Percentiles rank a stretch among this genome's conserved stretches.
Conservation (phyloP, 2,113 vertebrate species). For the Spea multiplicata region DNA sequence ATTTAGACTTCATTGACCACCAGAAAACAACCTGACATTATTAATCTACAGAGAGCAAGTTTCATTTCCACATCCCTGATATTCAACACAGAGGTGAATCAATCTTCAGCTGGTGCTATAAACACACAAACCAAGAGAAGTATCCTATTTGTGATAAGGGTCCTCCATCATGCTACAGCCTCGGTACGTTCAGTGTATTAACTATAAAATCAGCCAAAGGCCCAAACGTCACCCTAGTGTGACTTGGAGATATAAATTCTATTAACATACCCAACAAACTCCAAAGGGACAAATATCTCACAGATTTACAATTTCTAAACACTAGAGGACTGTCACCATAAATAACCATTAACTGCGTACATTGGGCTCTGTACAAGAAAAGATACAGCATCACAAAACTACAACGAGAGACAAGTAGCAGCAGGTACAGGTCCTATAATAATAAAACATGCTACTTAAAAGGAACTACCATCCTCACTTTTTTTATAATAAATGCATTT, state of each 20-base stretch:
- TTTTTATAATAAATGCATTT: too few species aligned
- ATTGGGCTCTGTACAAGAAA: too few species aligned
- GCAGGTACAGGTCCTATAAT: too few species aligned
- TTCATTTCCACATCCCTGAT: slow-evolving; percentile 20
- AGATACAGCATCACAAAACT: too few species aligned
- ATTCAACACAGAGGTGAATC: slow-evolving; percentile 13
- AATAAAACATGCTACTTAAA: too few species aligned
- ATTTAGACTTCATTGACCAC: slow-evolving; percentile 23
- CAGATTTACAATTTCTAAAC: not conserved
- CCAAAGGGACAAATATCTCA: slow-evolving; percentile 9
- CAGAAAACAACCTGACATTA: slow-evolving; percentile 23
- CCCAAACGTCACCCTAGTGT: not conserved
- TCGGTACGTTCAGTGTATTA: slow-evolving; percentile 16
- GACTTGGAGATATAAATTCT: slow-evolving; percentile 10
- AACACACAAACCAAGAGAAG: slow-evolving; percentile 4
- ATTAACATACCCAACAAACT: not conserved
- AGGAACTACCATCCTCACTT: too few species aligned
- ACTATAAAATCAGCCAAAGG: slow-evolving; percentile 9
- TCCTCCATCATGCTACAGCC: slow-evolving; percentile 33
- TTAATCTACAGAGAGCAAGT: slow-evolving; percentile 13
- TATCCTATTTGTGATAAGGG: slow-evolving; percentile 4
- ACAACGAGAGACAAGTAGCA: too few species aligned
- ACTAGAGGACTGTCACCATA: not conserved
- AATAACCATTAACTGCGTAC: not conserved
- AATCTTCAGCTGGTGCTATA: slow-evolving; percentile 8